Evolutionary conservation across 2,113 vertebrate species (phyloP), one percentile per base, ranked within the genome.

Genomic region (Tragulus kanchil): DNA sequence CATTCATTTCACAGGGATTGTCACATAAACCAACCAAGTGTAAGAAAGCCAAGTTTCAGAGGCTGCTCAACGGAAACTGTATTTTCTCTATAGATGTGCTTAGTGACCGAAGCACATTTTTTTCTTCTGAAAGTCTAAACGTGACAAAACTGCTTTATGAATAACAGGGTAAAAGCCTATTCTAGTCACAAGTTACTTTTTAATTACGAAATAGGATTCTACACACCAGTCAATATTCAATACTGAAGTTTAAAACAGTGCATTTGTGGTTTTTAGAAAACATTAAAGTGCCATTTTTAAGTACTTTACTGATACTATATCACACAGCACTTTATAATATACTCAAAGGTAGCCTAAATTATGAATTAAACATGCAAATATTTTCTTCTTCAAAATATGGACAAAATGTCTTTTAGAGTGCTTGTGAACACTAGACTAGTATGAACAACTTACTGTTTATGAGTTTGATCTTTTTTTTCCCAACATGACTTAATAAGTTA

Each of bases 261-360:
- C 91, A 82, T 95, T 97, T 91, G 96, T 89, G 84, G 45, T 90
- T 95, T 94, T 85, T 13, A 23, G 95, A 88, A 96, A 92, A 96
- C 77, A 95, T 97, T 97, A 97, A 98, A 97, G 97, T 98, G 97
- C 97, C 96, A 97, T 96, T 98, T 97, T 97, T 93, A 97, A 97
- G 96, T 97, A 97, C 82, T 97, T 97, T 96, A 97, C 86, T 96
- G 96, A 96, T 96, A 97, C 82, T 82, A 52, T 95, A 96, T 94
- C 92, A 96, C 95, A 97, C 61, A 97, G 97, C 97, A 98, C 96
- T 98, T 92, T 97, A 96, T 92, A 95, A 91, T 94, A 96, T 95
- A 97, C 58, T 97, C 94, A 94, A 97, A 83, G 69, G 88, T 84
- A 97, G 88, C 78, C 92, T 97, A 97, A 95, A 90, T 90, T 95